Base-by-base conservation (phyloP, 2,888 invertebrate species). In the Pinctada fucata region DNA sequence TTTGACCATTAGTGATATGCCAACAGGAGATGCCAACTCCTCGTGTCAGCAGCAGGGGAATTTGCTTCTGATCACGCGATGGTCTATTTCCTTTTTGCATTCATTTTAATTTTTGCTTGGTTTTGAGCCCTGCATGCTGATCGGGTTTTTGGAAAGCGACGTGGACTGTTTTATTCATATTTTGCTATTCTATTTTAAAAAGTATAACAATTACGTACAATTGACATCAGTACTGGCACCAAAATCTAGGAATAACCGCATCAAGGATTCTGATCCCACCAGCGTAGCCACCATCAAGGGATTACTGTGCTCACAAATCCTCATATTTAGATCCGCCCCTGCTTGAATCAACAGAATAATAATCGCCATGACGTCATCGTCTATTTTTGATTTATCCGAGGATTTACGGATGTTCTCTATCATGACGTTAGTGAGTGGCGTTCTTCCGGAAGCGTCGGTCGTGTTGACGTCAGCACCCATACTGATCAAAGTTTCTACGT, bases 351-450 rank as follows among this genome's bases (percentile, higher is more conserved):
- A 79, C 82, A 88, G 80, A 4, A 86, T 71, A 0, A 89, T 84
- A 10, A 88, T 86, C 2, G 83, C 81, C 85, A 85, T 83, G 48
- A 83, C 77, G 64, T 85, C 83, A 45, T 85, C 84, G 49, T 83
- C 82, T 2, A 86, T 70, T n/a, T 78, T 78, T 5, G 65, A 48
- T 3, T 58, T 75, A 1, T 79, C 80, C 31, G 76, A 73, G 6
- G 75, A 65, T n/a, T 79, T 80, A 70, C 84, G 77, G n/a, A 84
- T 82, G 48, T 85, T 84, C 49, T 85, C 81, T 79, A 83, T 84
- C 48, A 90, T 83, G 51, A 89, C 79, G 72, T 86, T 88, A 16
- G 89, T 89, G 71, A 90, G 77, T 31, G 88, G 87, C 13, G 87
- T 88, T 16, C 87, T 83, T 2, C 89, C 85, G 2, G 84, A 82